Conservation (phyloP, 2,113 vertebrate genomes). For the Porphyrio hochstetteri region DNA sequence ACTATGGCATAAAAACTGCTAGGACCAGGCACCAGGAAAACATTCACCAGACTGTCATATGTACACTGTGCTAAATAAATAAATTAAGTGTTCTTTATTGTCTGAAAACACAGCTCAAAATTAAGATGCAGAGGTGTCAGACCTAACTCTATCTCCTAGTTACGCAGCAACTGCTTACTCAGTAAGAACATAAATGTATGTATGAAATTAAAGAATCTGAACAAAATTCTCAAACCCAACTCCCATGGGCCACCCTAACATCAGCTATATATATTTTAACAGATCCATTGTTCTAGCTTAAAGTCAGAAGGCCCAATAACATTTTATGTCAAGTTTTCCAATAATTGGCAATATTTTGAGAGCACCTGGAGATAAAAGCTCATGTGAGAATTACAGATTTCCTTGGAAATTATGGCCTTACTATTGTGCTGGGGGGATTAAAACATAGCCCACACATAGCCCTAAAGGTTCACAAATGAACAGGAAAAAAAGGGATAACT, state of each 20-base stretch:
- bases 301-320: background rate
- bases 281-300: background rate
- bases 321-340: background rate
- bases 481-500: background rate
- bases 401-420: background rate
- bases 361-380: slow-evolving; percentile 43
- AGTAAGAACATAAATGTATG: background rate
- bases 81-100: background rate
- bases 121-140: background rate
- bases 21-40: background rate
- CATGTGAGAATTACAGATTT: background rate
- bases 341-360: slow-evolving; percentile 16
- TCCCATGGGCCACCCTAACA: background rate
- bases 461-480: background rate
- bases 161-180: background rate
- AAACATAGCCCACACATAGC: background rate
- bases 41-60: background rate
- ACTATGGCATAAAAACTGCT: background rate
- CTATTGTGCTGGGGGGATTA: background rate
- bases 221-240: background rate
- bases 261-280: background rate
- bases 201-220: background rate
- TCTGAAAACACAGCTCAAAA: background rate
- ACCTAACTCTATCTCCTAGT: background rate
- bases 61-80: background rate